These are phyloP conservation scores for Polietes domitor DNA, from an alignment of 2,888 invertebrate species.

Conservation along the genomic window DNA sequence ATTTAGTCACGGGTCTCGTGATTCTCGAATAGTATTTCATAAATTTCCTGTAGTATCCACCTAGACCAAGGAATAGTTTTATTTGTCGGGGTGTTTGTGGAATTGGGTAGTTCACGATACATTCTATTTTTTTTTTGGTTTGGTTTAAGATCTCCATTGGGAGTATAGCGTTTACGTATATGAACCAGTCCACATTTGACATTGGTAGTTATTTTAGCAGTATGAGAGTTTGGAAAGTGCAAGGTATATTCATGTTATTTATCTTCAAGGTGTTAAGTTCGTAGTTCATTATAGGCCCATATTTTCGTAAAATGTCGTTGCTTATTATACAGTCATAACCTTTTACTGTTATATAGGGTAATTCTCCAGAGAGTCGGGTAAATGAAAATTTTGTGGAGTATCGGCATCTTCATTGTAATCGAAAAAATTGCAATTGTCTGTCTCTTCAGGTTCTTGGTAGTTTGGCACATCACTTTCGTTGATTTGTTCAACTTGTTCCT, in stretches of 20 bases:
- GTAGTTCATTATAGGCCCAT: neutral
- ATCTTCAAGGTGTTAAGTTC: neutral
- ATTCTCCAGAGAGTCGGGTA: neutral
- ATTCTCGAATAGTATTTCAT: no score
- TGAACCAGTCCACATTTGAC: constrained; percentile 28
- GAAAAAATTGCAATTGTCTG: no score
- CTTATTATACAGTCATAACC: neutral
- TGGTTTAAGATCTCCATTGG: neutral
- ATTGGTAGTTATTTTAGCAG: neutral
- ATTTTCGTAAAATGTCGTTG: neutral
- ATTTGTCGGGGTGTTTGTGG: no score
- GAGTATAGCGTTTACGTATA: constrained; percentile 14
- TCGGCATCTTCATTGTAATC: no score
- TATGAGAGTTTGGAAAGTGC: neutral
- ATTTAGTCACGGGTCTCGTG: no score
- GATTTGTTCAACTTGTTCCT: no score
- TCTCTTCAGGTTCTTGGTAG: no score
- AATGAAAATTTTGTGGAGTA: no score
- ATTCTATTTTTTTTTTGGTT: neutral
- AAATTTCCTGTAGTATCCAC: no score
- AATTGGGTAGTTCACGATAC: no score
- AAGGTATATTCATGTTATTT: constrained; percentile 12
- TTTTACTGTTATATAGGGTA: neutral
- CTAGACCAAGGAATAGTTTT: no score
- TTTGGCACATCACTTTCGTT: no score